Evolutionary conservation across 2,888 invertebrate species (phyloP), one percentile per base, ranked within the genome.

Genomic region (Dicranocentrus wangi): DNA sequence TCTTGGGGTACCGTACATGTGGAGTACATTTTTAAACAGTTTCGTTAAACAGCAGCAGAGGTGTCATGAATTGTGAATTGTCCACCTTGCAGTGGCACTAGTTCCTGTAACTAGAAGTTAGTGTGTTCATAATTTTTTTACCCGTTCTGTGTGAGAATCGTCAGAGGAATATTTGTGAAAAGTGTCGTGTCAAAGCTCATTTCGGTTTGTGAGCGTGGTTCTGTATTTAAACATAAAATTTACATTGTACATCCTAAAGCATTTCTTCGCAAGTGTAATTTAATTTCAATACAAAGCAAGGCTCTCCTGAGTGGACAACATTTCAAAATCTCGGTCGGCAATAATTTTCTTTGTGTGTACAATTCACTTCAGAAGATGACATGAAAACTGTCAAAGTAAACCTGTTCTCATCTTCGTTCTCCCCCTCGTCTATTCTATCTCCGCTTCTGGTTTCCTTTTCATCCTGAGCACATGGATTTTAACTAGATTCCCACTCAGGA

Each of bases 371-470:
- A 21, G 47, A 53, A 63, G 39, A 73, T 51, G 23, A 25, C 21
- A 63, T 27, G 47, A 73, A 42, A 61, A 39, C 63, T 73, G 72
- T 73, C 72, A 73, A 61, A 25, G 51, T 51, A 51, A 73, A 73
- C 72, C 63, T 73, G 72, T 73, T 73, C 60, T 70, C n/a, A n/a
- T n/a, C n/a, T n/a, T n/a, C 32, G 39, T 17, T 27, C 71, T 47
- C n/a, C n/a, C n/a, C n/a, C 23, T 53, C 15, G 43, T 68, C 39
- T n/a, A 17, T 68, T 71, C 58, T n/a, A 42, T 47, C 13, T 51
- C n/a, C 3, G 63, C 63, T 63, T 63, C 72, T 73, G 63, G 60
- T 71, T 71, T 71, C 71, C 43, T 39, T 71, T 71, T 61, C 71
- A 61, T 32, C 19, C 21, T 60, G 17, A 39, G 65, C 17, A 61